Evolutionary conservation across 2,888 invertebrate species (phyloP).

Genomic region (Quadroppia sp.): DNA sequence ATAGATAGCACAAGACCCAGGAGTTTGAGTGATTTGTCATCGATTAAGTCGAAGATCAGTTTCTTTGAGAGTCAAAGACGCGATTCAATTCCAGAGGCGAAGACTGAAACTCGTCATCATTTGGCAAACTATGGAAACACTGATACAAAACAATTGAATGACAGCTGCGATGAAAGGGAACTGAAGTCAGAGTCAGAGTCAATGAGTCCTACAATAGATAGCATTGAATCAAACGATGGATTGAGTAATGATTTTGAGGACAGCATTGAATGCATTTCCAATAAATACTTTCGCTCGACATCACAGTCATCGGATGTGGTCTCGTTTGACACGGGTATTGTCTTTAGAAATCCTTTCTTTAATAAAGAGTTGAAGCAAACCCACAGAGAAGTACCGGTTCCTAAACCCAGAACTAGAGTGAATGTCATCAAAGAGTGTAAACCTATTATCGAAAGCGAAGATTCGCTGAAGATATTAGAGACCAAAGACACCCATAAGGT

Average conservation of each 20-base stretch:
- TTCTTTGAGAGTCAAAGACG: constrained; percentile 4
- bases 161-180: not conserved
- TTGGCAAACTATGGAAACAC: not conserved
- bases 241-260: too few relatives aligned
- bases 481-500: not conserved
- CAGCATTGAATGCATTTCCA: too few relatives aligned
- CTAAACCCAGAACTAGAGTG: constrained; percentile 14
- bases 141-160: not conserved
- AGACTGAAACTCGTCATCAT: not conserved
- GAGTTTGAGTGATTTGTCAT: not conserved
- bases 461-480: not conserved
- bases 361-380: not conserved
- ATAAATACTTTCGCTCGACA: too few relatives aligned
- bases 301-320: constrained; percentile 15
- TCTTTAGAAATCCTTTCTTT: not conserved
- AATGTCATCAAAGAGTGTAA: not conserved
- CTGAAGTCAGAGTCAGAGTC: not conserved
- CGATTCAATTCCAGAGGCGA: not conserved
- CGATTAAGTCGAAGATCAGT: not conserved
- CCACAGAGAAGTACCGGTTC: constrained; percentile 5
- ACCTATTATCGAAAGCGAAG: not conserved
- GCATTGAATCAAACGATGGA: too few relatives aligned
- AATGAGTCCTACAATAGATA: too few relatives aligned
- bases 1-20: not conserved
- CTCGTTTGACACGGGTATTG: constrained; percentile 2